These are phyloP conservation scores for Egretta garzetta DNA, from an alignment of 2,113 vertebrate species.

Conservation along the genomic window DNA sequence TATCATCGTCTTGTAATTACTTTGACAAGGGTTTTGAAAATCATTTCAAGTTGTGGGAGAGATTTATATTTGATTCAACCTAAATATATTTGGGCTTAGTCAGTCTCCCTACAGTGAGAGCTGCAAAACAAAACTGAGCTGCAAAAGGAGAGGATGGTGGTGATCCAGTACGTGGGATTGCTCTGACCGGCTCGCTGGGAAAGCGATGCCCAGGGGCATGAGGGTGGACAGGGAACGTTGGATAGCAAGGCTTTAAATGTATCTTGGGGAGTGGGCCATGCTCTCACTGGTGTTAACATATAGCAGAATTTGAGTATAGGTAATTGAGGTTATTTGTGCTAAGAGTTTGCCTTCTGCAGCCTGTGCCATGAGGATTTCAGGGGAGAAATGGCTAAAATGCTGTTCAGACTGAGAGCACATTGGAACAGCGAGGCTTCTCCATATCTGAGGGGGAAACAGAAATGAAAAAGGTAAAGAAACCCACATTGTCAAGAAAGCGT, in stretches of 20 bases:
- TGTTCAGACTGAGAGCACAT: background rate
- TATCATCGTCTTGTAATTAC: background rate
- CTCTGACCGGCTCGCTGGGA: background rate
- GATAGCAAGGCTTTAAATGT: background rate
- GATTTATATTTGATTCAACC: background rate
- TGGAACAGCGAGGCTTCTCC: background rate
- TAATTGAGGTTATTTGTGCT: background rate
- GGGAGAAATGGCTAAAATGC: background rate
- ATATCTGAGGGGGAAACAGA: background rate
- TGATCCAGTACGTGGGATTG: fast-evolving
- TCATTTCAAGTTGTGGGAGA: background rate
- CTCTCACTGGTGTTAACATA: background rate
- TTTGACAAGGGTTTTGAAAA: conserved; percentile 14
- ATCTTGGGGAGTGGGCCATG: background rate
- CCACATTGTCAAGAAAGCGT: background rate
- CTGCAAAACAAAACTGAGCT: background rate
- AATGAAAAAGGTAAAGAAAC: background rate
- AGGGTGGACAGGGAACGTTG: fast-evolving
- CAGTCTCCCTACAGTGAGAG: background rate
- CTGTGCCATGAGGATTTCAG: background rate
- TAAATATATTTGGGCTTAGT: background rate
- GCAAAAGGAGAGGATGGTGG: background rate
- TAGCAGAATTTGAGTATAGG: background rate
- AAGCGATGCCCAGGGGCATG: fast-evolving
- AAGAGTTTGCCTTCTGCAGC: background rate